These are phyloP conservation scores for Epirrhoe alternata DNA, from an alignment of 2,888 invertebrate genomes.

Conservation along the genomic window DNA sequence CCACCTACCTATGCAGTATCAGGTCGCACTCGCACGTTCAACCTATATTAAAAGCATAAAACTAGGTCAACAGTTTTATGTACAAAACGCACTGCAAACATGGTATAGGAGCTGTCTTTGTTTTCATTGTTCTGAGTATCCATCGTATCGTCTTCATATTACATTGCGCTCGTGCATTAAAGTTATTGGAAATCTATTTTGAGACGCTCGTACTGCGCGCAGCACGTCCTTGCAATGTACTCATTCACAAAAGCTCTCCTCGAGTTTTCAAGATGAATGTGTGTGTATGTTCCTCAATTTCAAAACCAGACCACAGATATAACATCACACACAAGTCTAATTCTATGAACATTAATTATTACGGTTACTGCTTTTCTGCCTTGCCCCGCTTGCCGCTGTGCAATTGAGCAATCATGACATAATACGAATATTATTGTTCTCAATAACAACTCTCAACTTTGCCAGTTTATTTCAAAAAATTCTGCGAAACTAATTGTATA, in stretches of 20 bases:
- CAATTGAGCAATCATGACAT: slow-evolving; percentile 37
- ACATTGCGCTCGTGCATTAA: slow-evolving; percentile 11
- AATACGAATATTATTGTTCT: slow-evolving; percentile 31
- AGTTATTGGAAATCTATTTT: slow-evolving; percentile 19
- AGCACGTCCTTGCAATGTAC: slow-evolving; percentile 9
- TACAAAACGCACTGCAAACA: slow-evolving; percentile 46
- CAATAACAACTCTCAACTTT: slow-evolving; percentile 19
- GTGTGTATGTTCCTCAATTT: slow-evolving; percentile 1
- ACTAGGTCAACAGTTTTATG: slow-evolving; percentile 59
- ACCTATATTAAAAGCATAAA: slow-evolving; percentile 51
- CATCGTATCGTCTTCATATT: slow-evolving; percentile 15
- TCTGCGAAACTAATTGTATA: slow-evolving; percentile 6
- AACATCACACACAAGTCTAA: slow-evolving; percentile 16
- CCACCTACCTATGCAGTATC: slow-evolving; percentile 46
- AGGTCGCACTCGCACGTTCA: slow-evolving; percentile 51
- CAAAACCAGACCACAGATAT: slow-evolving; percentile 2
- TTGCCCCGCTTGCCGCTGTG: slow-evolving; percentile 32
- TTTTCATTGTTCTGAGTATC: slow-evolving; percentile 2
- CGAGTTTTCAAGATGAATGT: not conserved
- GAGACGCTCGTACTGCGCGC: slow-evolving; percentile 8
- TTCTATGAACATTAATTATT: slow-evolving; percentile 40
- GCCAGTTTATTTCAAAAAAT: slow-evolving; percentile 9
- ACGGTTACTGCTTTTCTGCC: slow-evolving; percentile 36
- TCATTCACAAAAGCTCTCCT: slow-evolving; percentile 6
- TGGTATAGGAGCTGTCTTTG: slow-evolving; percentile 2